Percentiles rank a stretch among this genome's conserved stretches.
Conservation (phyloP, 2,888 invertebrate genomes). For the Drosophila subquinaria region DNA sequence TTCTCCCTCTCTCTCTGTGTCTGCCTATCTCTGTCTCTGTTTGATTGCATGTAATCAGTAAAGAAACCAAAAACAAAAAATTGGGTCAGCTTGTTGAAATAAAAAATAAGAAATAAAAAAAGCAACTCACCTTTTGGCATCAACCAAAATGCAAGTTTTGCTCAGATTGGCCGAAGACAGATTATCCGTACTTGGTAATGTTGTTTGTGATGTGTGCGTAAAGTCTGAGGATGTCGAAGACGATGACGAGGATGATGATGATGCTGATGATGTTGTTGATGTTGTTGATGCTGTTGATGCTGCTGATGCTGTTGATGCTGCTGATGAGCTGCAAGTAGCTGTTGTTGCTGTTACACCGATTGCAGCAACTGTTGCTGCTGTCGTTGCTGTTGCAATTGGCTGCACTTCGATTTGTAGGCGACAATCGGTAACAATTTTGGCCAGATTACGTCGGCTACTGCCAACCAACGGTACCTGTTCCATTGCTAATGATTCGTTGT, state of each 20-base stretch:
- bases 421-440: slow-evolving; percentile 78
- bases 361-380: slow-evolving; percentile 41
- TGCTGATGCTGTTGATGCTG: slow-evolving; percentile 46
- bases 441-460: slow-evolving; percentile 67
- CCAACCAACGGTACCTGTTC: slow-evolving; percentile 78
- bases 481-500: slow-evolving; percentile 64
- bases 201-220: slow-evolving; percentile 76
- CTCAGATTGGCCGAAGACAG: slow-evolving; percentile 76
- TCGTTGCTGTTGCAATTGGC: slow-evolving; percentile 41
- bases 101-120: slow-evolving; percentile 12
- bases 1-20: not conserved
- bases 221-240: slow-evolving; percentile 73
- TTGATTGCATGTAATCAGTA: slow-evolving; percentile 25
- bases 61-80: slow-evolving; percentile 18
- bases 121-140: slow-evolving; percentile 77
- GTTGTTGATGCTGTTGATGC: slow-evolving; percentile 42
- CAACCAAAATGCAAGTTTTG: slow-evolving; percentile 81
- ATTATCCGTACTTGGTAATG: slow-evolving; percentile 78
- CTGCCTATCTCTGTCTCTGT: not conserved
- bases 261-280: slow-evolving; percentile 34
- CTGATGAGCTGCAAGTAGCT: slow-evolving; percentile 29
- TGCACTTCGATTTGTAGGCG: slow-evolving; percentile 75
- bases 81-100: slow-evolving; percentile 25
- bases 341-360: slow-evolving; percentile 20
- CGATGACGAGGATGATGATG: slow-evolving; percentile 40